Evolutionary conservation across 2,113 vertebrate species (phyloP).

Genomic region (Stigmatopora argus): DNA sequence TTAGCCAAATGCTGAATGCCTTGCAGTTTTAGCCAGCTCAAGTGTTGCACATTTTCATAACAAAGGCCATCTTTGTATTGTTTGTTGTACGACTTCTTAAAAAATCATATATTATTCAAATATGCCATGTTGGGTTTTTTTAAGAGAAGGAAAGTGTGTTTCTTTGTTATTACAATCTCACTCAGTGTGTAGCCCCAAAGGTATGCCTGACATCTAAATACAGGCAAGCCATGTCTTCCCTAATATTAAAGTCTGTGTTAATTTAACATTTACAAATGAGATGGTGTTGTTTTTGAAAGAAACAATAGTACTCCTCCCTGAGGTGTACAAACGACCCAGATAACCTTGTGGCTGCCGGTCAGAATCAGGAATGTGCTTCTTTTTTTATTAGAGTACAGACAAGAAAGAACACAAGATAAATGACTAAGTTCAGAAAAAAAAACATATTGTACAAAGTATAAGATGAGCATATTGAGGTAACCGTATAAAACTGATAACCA

Average conservation of each 20-base stretch:
- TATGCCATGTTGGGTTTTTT: neutral
- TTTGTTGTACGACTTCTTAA: neutral
- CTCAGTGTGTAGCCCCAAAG: slow-evolving; percentile 17
- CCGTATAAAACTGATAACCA: neutral
- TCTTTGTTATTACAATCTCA: neutral
- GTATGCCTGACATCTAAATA: slow-evolving; percentile 31
- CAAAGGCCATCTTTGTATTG: neutral
- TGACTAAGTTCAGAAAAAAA: neutral
- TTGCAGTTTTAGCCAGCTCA: neutral
- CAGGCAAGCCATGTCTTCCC: neutral
- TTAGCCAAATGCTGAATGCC: neutral
- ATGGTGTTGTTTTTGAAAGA: slow-evolving; percentile 5
- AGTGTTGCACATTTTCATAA: neutral
- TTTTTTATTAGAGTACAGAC: neutral
- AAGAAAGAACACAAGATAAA: neutral
- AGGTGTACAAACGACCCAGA: slow-evolving; percentile 27
- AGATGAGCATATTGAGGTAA: neutral
- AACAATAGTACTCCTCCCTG: slow-evolving; percentile 9
- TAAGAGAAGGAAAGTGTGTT: neutral
- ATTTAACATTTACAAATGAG: slow-evolving; percentile 21
- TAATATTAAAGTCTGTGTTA: slow-evolving; percentile 9
- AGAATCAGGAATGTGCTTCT: slow-evolving; percentile 1
- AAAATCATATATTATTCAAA: neutral
- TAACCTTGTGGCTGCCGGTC: slow-evolving; percentile 28
- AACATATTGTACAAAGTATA: neutral